Percentiles rank a stretch among this genome's conserved stretches.
Conservation (phyloP, 1,140 invertebrate species). For the Drosophila varians region DNA sequence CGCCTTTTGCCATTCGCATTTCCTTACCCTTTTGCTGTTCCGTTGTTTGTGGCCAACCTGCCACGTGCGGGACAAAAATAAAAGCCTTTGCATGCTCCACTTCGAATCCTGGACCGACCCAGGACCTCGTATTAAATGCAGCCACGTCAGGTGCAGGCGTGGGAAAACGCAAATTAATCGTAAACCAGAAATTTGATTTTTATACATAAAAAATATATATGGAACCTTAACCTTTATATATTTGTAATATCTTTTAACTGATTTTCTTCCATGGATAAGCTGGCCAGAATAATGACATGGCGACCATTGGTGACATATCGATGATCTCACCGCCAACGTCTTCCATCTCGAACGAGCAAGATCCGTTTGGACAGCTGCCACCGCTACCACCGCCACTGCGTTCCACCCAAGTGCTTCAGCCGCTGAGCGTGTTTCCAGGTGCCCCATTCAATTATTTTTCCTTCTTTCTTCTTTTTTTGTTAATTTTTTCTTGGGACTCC, state of each 20-base stretch:
- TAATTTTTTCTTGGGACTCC: neutral
- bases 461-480: neutral
- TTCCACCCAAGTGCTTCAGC: conserved; percentile 84
- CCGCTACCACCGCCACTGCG: conserved; percentile 83
- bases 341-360: conserved; percentile 83
- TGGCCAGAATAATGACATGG: conserved; percentile 83
- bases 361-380: conserved; percentile 83
- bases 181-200: conserved; percentile 4
- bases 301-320: conserved; percentile 83
- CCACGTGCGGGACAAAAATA: conserved; percentile 47
- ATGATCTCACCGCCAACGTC: conserved; percentile 84
- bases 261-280: conserved; percentile 36
- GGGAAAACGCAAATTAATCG: neutral
- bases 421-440: conserved; percentile 84
- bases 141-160: neutral
- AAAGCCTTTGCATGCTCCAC: conserved; percentile 51
- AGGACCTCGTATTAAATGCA: conserved; percentile 20
- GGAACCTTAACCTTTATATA: neutral
- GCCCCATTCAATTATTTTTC: conserved; percentile 7
- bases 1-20: conserved; percentile 7
- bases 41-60: conserved; percentile 27
- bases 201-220: neutral
- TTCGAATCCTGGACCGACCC: conserved; percentile 4
- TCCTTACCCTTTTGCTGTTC: conserved; percentile 22
- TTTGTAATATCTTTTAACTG: neutral